phyloP scores from a whole-genome alignment of 2,888 invertebrate species.

The Pteria penguin region DNA sequence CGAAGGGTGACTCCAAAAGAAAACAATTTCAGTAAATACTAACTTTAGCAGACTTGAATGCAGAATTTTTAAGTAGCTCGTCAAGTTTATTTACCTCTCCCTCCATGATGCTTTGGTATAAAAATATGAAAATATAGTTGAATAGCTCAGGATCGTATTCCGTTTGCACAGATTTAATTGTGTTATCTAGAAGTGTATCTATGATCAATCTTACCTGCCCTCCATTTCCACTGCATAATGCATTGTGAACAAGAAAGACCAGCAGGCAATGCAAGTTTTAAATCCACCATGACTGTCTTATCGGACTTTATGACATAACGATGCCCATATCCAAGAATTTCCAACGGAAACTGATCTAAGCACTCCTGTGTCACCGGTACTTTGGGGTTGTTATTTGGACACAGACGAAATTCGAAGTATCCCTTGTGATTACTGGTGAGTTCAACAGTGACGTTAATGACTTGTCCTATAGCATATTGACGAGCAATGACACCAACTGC shows the following conservation, averaged over 20 bases:
- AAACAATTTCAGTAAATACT: no score
- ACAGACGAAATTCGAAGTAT: constrained; percentile 45
- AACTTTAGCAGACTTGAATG: no score
- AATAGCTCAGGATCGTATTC: no score
- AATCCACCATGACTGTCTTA: constrained; percentile 34
- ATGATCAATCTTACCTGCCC: constrained; percentile 49
- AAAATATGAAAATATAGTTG: no score
- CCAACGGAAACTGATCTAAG: constrained; percentile 33
- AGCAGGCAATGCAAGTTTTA: constrained; percentile 34
- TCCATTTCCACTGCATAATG: constrained; percentile 49
- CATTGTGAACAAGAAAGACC: constrained; percentile 43
- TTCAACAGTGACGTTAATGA: constrained; percentile 39
- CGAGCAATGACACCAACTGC: constrained; percentile 41
- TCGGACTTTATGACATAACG: constrained; percentile 11
- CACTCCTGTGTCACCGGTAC: constrained; percentile 39
- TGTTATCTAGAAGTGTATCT: no score
- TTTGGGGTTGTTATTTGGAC: constrained; percentile 41
- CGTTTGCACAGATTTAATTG: no score
- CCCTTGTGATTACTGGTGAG: constrained; percentile 48
- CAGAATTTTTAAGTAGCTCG: no score
- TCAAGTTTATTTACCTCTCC: no score
- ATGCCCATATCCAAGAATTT: constrained; percentile 36
- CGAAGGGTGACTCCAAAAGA: no score
- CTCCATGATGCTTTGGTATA: no score
- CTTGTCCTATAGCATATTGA: constrained; percentile 36